A percentile compares a stretch with the other conserved stretches of the same genome.
These are phyloP conservation scores for Atta texana DNA, from an alignment of 1,140 invertebrate genomes.

Conservation along the genomic window DNA sequence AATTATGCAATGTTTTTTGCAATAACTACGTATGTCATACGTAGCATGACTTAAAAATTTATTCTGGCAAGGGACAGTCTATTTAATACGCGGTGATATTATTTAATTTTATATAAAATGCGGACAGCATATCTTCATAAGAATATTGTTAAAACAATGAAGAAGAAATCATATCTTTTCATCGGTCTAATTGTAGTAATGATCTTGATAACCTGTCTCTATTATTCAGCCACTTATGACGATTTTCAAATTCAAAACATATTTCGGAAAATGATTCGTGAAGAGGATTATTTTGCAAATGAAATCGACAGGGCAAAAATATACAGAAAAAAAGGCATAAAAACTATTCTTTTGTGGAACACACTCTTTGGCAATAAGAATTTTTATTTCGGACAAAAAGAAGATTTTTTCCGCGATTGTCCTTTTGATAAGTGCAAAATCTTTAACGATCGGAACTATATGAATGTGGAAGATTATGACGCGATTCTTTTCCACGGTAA, in stretches of 20 bases:
- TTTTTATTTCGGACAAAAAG: slow-evolving; percentile 76
- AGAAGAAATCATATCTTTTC: slow-evolving; percentile 55
- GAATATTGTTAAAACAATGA: not conserved
- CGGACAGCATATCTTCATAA: not conserved
- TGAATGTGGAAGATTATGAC: slow-evolving; percentile 71
- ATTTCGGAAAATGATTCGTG: not conserved
- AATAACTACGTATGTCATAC: not conserved
- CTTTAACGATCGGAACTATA: slow-evolving; percentile 45
- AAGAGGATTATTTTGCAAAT: not conserved
- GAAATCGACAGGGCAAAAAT: not conserved
- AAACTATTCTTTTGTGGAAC: slow-evolving; percentile 79
- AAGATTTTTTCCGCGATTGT: slow-evolving; percentile 71
- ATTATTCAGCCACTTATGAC: slow-evolving; percentile 30
- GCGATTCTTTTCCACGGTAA: slow-evolving; percentile 78
- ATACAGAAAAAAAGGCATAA: slow-evolving; percentile 7
- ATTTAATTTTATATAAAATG: not conserved
- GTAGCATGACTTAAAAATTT: not conserved
- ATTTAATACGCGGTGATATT: not conserved
- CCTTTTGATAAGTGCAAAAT: slow-evolving; percentile 72
- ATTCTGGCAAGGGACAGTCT: too few species aligned
- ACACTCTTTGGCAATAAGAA: slow-evolving; percentile 72
- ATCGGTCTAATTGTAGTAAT: slow-evolving; percentile 4
- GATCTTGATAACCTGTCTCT: slow-evolving; percentile 34
- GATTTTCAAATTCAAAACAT: slow-evolving; percentile 14
- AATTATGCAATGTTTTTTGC: not conserved